Percentiles rank a stretch among this genome's conserved stretches.
These are phyloP conservation scores for Erpetoichthys calabaricus DNA, from an alignment of 2,797 vertebrate species.

Conservation along the genomic window DNA sequence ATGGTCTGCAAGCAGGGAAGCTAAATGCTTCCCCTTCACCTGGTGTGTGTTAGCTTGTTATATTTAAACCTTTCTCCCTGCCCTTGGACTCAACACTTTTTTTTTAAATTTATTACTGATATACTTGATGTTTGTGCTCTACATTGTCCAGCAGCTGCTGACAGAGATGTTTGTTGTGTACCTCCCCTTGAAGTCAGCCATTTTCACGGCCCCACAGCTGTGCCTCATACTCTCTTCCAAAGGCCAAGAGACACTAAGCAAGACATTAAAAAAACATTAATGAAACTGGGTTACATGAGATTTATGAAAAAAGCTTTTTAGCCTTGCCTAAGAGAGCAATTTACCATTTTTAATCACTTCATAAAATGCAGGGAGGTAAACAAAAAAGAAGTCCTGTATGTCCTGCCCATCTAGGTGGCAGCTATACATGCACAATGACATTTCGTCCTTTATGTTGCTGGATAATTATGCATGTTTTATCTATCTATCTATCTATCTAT, in stretches of 20 bases:
- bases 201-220: constrained; percentile 38
- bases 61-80: too few species aligned
- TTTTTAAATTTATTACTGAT: too few species aligned
- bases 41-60: too few species aligned
- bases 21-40: too few species aligned
- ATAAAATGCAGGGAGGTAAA: constrained; percentile 52
- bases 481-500: too few species aligned
- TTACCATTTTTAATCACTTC: constrained; percentile 53
- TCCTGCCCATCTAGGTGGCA: constrained; percentile 36
- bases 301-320: constrained; percentile 54
- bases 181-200: constrained; percentile 42
- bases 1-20: too few species aligned
- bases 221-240: constrained; percentile 10
- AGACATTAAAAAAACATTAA: constrained; percentile 65
- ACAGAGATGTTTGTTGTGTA: constrained; percentile 36
- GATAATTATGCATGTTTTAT: too few species aligned
- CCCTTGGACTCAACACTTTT: too few species aligned
- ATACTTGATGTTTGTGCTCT: not conserved
- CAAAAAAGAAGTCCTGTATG: constrained; percentile 43
- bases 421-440: constrained; percentile 10
- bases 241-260: constrained; percentile 41
- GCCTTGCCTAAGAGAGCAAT: constrained; percentile 39
- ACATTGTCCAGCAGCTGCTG: constrained; percentile 28
- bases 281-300: constrained; percentile 63
- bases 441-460: too few species aligned